Conservation (phyloP, 2,797 vertebrate genomes). For the Coracias cyanogaster region DNA sequence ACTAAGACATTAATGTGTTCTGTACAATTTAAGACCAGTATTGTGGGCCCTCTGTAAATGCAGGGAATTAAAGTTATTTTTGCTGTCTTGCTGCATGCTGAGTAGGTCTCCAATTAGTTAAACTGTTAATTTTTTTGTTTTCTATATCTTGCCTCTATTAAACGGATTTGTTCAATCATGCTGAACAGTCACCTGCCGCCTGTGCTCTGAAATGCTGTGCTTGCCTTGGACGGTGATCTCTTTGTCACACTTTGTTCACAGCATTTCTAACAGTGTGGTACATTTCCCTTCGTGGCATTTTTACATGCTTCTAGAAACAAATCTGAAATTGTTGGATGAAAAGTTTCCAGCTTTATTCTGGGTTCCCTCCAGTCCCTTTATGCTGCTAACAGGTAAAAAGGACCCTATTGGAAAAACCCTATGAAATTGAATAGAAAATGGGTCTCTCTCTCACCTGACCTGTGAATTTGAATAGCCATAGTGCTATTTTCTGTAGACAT, state of each 20-base stretch:
- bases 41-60: not conserved
- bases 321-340: not conserved
- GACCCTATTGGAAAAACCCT: not conserved
- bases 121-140: slow-evolving; percentile 24
- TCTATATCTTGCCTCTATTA: not conserved
- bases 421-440: not conserved
- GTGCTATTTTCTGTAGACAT: not conserved
- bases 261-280: not conserved
- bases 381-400: not conserved
- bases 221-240: not conserved
- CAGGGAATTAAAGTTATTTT: not conserved
- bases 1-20: not conserved
- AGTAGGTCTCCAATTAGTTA: not conserved
- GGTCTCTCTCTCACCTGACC: not conserved
- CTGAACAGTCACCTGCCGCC: not conserved
- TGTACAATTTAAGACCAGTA: not conserved
- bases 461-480: not conserved
- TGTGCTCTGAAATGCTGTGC: not conserved
- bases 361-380: not conserved
- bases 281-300: not conserved
- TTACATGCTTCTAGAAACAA: slow-evolving; percentile 20
- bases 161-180: not conserved
- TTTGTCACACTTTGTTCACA: not conserved
- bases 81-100: not conserved
- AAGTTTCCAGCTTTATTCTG: not conserved